Conservation (phyloP, 2,888 invertebrate species). For the Machimus atricapillus region DNA sequence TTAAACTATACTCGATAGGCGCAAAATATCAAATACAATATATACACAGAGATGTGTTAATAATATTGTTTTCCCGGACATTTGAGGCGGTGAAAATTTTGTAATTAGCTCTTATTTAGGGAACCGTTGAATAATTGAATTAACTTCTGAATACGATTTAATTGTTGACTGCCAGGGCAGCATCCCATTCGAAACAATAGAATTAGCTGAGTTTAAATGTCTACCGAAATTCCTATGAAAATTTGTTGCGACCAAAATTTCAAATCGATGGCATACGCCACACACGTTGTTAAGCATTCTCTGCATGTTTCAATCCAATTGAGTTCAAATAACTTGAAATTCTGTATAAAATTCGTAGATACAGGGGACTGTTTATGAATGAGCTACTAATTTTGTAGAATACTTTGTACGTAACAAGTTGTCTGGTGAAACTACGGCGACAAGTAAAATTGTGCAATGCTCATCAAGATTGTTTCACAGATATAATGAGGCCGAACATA, state of each 20-base stretch:
- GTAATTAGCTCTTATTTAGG: slow-evolving; percentile 29
- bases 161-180: background rate
- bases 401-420: slow-evolving; percentile 3
- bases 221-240: slow-evolving; percentile 28
- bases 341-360: background rate
- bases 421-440: background rate
- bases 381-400: background rate
- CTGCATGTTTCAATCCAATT: slow-evolving; percentile 17
- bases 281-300: slow-evolving; percentile 6
- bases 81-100: background rate
- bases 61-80: background rate
- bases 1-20: background rate
- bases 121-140: slow-evolving; percentile 4
- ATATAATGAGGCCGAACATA: background rate
- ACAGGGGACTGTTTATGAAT: slow-evolving; percentile 8
- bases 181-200: background rate
- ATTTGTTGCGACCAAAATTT: slow-evolving; percentile 17
- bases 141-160: slow-evolving; percentile 26
- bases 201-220: slow-evolving; percentile 26
- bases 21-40: background rate
- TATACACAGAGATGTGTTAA: background rate
- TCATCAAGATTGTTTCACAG: background rate
- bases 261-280: background rate
- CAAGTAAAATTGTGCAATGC: background rate
- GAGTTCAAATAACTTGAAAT: slow-evolving; percentile 23